phyloP scores from a whole-genome alignment of 2,113 vertebrate genomes.

The Anoura caudifer region DNA sequence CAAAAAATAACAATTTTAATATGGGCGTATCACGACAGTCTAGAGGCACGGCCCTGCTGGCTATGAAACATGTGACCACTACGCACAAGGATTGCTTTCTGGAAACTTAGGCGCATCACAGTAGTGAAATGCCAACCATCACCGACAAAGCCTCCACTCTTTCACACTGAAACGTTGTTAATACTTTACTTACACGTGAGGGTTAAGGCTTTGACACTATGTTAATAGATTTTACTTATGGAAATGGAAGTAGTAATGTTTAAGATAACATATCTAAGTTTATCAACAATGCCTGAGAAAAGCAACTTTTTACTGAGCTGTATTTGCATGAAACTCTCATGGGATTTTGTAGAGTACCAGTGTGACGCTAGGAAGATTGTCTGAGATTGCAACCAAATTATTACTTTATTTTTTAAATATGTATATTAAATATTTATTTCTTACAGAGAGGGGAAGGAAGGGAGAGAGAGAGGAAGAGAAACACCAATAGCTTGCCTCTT shows the following conservation, averaged over 20 bases:
- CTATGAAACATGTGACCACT: not conserved
- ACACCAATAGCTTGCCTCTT: too few relatives aligned
- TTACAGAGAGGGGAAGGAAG: too few relatives aligned
- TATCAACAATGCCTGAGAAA: not conserved
- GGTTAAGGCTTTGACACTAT: conserved; percentile 6
- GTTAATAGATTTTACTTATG: not conserved
- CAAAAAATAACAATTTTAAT: not conserved
- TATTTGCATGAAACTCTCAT: not conserved
- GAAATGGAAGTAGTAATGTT: not conserved
- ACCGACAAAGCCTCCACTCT: not conserved
- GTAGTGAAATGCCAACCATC: not conserved
- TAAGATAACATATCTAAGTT: not conserved
- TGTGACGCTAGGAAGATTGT: not conserved
- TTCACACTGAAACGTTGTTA: not conserved
- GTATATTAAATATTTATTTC: too few relatives aligned
- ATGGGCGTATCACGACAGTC: not conserved
- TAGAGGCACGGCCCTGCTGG: not conserved
- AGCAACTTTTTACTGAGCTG: not conserved
- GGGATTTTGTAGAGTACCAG: not conserved
- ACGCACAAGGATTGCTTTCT: not conserved
- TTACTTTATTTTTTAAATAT: not conserved
- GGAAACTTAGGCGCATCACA: not conserved
- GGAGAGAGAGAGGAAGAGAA: too few relatives aligned
- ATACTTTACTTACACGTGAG: not conserved
- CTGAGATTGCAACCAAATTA: not conserved